Percentiles rank a stretch among this genome's conserved stretches.
These are phyloP conservation scores for Takifugu flavidus DNA, from an alignment of 2,113 vertebrate genomes.

Conservation along the genomic window DNA sequence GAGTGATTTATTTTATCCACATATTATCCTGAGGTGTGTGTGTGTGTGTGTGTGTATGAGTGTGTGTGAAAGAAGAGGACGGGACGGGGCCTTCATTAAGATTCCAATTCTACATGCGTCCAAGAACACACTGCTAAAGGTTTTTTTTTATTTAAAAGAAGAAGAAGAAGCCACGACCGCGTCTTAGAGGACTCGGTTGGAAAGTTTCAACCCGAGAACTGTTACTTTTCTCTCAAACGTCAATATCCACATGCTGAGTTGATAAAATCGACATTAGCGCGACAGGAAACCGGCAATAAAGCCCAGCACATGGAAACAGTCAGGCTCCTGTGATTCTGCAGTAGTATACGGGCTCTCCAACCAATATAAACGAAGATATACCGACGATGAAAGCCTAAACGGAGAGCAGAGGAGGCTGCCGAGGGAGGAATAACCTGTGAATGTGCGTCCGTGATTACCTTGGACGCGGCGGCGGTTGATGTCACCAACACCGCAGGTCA, in stretches of 20 bases:
- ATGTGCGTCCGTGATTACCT: slow-evolving; percentile 27
- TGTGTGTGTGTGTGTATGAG: neutral
- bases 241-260: slow-evolving; percentile 65
- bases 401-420: slow-evolving; percentile 31
- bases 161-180: slow-evolving; percentile 14
- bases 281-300: slow-evolving; percentile 68
- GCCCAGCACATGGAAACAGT: slow-evolving; percentile 70
- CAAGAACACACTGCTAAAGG: slow-evolving; percentile 18
- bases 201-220: slow-evolving; percentile 31
- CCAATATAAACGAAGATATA: slow-evolving; percentile 59
- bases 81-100: slow-evolving; percentile 22
- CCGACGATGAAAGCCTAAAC: slow-evolving; percentile 60
- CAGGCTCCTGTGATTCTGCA: slow-evolving; percentile 65
- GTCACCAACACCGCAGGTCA: slow-evolving; percentile 17
- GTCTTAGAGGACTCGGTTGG: slow-evolving; percentile 20
- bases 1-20: slow-evolving; percentile 66
- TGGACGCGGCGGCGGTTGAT: slow-evolving; percentile 25
- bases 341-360: slow-evolving; percentile 56
- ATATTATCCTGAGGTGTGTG: slow-evolving; percentile 49
- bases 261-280: slow-evolving; percentile 70
- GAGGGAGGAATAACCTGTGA: slow-evolving; percentile 23
- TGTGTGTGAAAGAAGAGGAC: neutral
- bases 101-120: slow-evolving; percentile 23
- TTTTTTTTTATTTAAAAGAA: neutral
- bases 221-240: slow-evolving; percentile 54